phyloP scores from a whole-genome alignment of 2,888 invertebrate genomes.

The Dynastes maya region DNA sequence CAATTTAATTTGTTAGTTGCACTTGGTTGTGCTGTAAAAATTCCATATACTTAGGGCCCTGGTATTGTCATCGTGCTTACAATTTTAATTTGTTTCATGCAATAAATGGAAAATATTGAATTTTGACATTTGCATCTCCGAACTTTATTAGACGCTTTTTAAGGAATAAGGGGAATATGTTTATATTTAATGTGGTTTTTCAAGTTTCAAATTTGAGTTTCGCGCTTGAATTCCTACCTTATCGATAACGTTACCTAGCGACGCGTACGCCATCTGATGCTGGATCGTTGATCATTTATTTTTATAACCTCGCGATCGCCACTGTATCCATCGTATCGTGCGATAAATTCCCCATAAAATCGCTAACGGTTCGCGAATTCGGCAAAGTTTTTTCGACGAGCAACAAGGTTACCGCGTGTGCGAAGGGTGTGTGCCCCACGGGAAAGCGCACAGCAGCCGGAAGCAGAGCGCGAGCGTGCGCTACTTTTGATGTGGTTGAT shows the following conservation, averaged over 20 bases:
- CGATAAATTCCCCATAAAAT: constrained; percentile 29
- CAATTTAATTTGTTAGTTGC: no score
- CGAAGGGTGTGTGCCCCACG: constrained; percentile 56
- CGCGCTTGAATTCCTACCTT: neutral
- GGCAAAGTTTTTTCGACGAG: constrained; percentile 51
- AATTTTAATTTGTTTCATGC: no score
- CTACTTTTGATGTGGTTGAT: constrained; percentile 63
- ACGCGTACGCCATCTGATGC: constrained; percentile 20
- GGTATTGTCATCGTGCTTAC: no score
- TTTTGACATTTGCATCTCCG: no score
- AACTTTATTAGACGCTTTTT: no score
- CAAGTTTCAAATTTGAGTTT: neutral
- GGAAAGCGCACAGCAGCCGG: constrained; percentile 1
- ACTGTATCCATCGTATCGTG: neutral
- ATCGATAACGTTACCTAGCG: neutral
- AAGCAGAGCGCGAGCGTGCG: constrained; percentile 57
- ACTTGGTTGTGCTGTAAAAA: no score
- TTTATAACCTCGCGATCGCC: constrained; percentile 41
- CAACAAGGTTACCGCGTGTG: constrained; percentile 54
- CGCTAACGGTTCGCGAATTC: constrained; percentile 52
- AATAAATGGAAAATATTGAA: no score
- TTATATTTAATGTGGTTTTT: no score
- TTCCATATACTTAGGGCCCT: no score
- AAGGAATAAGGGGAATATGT: no score
- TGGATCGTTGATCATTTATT: constrained; percentile 14